Base-by-base conservation (phyloP, 37 sponge, comb jelly and placozoan genomes). In the Theonella swinhoei region DNA sequence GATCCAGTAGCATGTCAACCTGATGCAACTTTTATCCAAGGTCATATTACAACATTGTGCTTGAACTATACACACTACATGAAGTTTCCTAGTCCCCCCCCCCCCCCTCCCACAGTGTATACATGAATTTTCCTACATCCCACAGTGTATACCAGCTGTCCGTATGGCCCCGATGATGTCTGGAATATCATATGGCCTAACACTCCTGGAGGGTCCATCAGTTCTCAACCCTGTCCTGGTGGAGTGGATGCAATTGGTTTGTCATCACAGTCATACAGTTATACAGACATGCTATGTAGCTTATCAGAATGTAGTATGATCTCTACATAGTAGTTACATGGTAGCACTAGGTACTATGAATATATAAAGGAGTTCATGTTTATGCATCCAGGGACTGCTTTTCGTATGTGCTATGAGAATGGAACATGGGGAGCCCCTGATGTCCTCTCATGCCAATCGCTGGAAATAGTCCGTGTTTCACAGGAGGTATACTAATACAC, bases 121-220 rank as follows among this genome's bases (percentile, higher is more conserved):
- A n/a, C n/a, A n/a, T n/a, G n/a, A n/a, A n/a, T n/a, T n/a, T n/a
- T n/a, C n/a, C n/a, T n/a, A 47, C 14, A 47, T 47, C 54, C 54
- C 7, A 47, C 54, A 86, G 87, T 23, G 1, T 83, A 84, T 63
- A 29, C 23, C 43, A 85, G 89, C 0, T 89, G 89, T 79, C 74
- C 59, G 42, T 79, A 37, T 31, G 80, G 65, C 25, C 19, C 29
- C 28, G 80, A 79, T 37, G 19, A 64, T 35, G 39, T 19, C 19
- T 79, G 75, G 79, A 37, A 54, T 30, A 79, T 89, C 14, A 35
- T 26, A 14, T 89, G 89, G 89, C 79, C 85, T 28, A 89, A 89
- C 68, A 79, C 85, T 40, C 47, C 11, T 5, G 19, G 9, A 20
- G 85, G 67, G 0, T 43, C 65, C 4, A 47, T 26, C 20, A 84